These are phyloP conservation scores for Drosophila sp. DNA, from an alignment of 1,140 invertebrate genomes.

Conservation along the genomic window DNA sequence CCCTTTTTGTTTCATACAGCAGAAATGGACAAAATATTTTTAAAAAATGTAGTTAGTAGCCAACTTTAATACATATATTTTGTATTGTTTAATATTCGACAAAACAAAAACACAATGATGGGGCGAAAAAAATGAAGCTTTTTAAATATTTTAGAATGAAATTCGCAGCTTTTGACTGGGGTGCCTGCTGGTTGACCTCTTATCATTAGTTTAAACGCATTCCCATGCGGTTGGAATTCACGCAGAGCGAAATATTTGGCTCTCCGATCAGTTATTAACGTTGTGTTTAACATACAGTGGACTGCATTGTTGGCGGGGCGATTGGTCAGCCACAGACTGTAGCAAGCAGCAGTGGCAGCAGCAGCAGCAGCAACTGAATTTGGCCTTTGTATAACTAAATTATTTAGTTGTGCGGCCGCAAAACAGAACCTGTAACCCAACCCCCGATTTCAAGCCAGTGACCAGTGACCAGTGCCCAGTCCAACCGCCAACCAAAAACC, in stretches of 20 bases:
- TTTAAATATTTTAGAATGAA: not conserved
- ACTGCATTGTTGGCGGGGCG: slow-evolving; percentile 47
- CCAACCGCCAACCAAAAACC: slow-evolving; percentile 8
- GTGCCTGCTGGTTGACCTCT: not conserved
- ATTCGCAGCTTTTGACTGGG: not conserved
- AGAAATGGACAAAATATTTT: too few relatives aligned
- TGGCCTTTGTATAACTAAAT: slow-evolving; percentile 69
- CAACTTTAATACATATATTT: too few relatives aligned
- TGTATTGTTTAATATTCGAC: too few relatives aligned
- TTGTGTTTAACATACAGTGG: slow-evolving; percentile 45
- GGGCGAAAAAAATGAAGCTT: too few relatives aligned
- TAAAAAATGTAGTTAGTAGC: too few relatives aligned
- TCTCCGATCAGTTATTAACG: slow-evolving; percentile 58
- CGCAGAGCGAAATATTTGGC: not conserved
- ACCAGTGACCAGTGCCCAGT: slow-evolving; percentile 5
- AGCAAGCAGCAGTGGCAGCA: slow-evolving; percentile 21
- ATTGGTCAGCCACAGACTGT: slow-evolving; percentile 65
- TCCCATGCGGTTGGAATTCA: not conserved
- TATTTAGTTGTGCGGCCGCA: slow-evolving; percentile 71
- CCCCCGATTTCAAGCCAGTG: slow-evolving; percentile 7
- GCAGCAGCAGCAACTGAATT: slow-evolving; percentile 13
- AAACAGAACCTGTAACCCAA: slow-evolving; percentile 32
- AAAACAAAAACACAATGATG: too few relatives aligned
- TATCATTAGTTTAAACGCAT: slow-evolving; percentile 6
- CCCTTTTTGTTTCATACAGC: too few relatives aligned